Percentiles rank a stretch among this genome's conserved stretches.
These are phyloP conservation scores for Trichopria drosophilae DNA, from an alignment of 2,888 invertebrate genomes.

Conservation along the genomic window DNA sequence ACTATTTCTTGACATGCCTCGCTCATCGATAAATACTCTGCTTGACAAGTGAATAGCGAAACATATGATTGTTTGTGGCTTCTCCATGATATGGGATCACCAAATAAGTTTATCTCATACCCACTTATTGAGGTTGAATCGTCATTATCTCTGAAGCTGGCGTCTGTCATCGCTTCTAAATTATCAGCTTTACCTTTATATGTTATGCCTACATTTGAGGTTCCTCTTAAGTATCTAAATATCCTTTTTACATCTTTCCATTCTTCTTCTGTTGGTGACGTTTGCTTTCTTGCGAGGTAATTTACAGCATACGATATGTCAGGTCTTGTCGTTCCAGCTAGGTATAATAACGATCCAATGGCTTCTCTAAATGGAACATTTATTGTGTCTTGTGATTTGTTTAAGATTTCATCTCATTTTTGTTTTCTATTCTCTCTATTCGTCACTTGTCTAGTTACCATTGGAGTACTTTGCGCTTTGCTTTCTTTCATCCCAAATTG, in stretches of 20 bases:
- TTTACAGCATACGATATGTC: slow-evolving; percentile 25
- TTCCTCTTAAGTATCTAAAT: slow-evolving; percentile 26
- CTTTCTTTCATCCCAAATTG: too few species aligned
- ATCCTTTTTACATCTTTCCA: slow-evolving; percentile 28
- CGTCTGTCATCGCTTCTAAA: slow-evolving; percentile 35
- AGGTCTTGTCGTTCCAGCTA: slow-evolving; percentile 20
- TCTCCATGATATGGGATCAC: slow-evolving; percentile 33
- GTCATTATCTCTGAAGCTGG: slow-evolving; percentile 34
- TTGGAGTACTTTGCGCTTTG: slow-evolving; percentile 16
- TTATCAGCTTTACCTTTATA: slow-evolving; percentile 11
- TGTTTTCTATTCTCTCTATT: slow-evolving; percentile 15
- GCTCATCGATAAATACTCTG: too few species aligned
- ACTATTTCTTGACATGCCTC: slow-evolving; percentile 32
- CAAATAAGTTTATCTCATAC: slow-evolving; percentile 26
- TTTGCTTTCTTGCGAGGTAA: slow-evolving; percentile 21
- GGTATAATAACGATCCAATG: slow-evolving; percentile 31
- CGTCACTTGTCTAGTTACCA: slow-evolving; percentile 24
- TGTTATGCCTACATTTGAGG: slow-evolving; percentile 19
- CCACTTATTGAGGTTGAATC: slow-evolving; percentile 31
- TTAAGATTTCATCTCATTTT: slow-evolving; percentile 3
- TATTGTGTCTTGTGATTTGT: not conserved
- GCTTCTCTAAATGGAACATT: slow-evolving; percentile 31
- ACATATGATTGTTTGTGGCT: slow-evolving; percentile 33
- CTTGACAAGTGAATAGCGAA: slow-evolving; percentile 31
- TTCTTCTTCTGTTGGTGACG: slow-evolving; percentile 26